phyloP scores from a whole-genome alignment of 2,797 vertebrate genomes.

The Oceanodroma leucorhoa region DNA sequence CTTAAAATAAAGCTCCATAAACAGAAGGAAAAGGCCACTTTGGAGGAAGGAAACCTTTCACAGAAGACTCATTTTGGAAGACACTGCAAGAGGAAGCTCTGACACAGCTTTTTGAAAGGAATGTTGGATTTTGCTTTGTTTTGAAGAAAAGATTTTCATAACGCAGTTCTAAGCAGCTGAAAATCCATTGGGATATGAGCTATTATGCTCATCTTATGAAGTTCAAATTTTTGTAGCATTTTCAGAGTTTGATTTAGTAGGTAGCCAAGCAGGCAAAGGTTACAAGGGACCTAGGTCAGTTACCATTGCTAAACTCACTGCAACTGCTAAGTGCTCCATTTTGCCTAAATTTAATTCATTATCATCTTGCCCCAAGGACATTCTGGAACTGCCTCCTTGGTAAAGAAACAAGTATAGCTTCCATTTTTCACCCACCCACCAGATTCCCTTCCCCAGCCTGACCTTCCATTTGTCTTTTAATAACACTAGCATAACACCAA shows the following conservation, averaged over 20 bases:
- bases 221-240: background rate
- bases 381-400: background rate
- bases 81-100: background rate
- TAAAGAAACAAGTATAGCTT: background rate
- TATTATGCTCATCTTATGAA: fast-evolving
- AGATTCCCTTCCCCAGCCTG: background rate
- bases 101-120: background rate
- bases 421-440: background rate
- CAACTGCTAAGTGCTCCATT: background rate
- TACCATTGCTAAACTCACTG: background rate
- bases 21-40: background rate
- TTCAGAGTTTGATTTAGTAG: background rate
- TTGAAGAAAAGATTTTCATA: background rate
- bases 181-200: background rate
- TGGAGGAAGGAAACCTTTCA: background rate
- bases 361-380: background rate
- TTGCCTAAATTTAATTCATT: background rate
- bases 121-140: background rate
- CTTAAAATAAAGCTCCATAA: background rate
- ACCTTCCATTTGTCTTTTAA: background rate
- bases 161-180: background rate
- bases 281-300: background rate
- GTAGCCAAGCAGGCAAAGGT: background rate
- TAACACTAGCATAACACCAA: background rate
- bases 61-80: background rate